Base-by-base conservation (phyloP, 2,113 vertebrate genomes). In the Pithys albifrons region DNA sequence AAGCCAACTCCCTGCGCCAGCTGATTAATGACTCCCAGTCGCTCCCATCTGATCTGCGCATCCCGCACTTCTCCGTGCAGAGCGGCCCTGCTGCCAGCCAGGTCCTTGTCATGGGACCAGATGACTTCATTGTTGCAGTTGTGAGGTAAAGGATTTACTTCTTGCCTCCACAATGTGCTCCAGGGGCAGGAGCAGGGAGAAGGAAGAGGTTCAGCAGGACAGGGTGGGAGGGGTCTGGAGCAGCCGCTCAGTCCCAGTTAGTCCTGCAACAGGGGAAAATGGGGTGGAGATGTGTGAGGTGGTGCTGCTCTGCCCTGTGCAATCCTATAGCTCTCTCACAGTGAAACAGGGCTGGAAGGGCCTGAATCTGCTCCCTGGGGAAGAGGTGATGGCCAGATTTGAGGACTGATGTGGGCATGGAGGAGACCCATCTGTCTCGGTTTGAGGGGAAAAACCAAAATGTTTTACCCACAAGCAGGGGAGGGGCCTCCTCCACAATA, bases 91-190 rank as follows among this genome's bases (percentile, higher is more conserved):
- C 98, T 3, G 98, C 98, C 19, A 99, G 99, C 82, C 99, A 99
- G 96, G 99, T 99, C 92, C 98, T 99, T 61, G 98, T 99, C 87
- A 99, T 99, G 98, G 99, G 99, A 51, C 99, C 99, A 0, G 99
- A 99, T 17, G 99, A 99, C 97, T 98, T 98, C 96, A 99, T 99
- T 4, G 99, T 99, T 17, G 98, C 99, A 3, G 97, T 99, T 72
- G 98, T 99, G 95, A 99, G 99, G 99, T 99, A 97, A 62, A 37
- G 62, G 46, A 28, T 41, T 45, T 46, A 9, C 54, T 62, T 35
- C 82, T 37, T 27, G 71, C 52, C 55, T 43, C 24, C 31, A 3
- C 33, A 2, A 0, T 0, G 22, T 9, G 4, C 62, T 75, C 28
- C 14, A 51, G 70, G 61, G 14, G 14, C 54, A 57, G 58, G 22